Conservation (phyloP, 2,888 invertebrate species). For the Amblyjoppa fuscipennis region DNA sequence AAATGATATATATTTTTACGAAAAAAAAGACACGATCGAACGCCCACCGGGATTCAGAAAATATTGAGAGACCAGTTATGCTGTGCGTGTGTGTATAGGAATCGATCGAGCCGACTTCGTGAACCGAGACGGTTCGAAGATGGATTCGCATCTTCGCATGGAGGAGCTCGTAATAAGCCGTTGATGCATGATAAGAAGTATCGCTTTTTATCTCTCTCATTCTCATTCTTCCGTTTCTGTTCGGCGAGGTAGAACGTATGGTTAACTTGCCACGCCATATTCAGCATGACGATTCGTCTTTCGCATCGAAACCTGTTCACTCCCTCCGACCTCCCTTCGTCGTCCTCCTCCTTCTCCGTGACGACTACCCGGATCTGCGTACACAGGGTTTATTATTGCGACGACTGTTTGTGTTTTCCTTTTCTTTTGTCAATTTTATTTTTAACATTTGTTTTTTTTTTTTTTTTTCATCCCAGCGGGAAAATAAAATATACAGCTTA, state of each 20-base stretch:
- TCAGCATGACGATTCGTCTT: slow-evolving; percentile 63
- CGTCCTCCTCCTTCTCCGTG: background rate
- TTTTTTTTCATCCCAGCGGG: slow-evolving; percentile 1
- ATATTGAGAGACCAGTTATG: background rate
- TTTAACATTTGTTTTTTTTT: background rate
- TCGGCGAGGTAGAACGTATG: slow-evolving; percentile 42
- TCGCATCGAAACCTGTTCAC: slow-evolving; percentile 52
- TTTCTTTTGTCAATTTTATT: background rate
- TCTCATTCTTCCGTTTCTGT: slow-evolving; percentile 23
- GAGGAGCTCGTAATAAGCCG: slow-evolving; percentile 54
- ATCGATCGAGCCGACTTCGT: slow-evolving; percentile 37
- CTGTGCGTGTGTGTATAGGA: slow-evolving; percentile 2
- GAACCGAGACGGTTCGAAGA: slow-evolving; percentile 44
- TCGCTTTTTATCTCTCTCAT: slow-evolving; percentile 26
- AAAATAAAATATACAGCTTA: slow-evolving; percentile 23
- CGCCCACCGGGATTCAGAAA: background rate
- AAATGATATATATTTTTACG: background rate
- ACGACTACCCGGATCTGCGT: slow-evolving; percentile 32
- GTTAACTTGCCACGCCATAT: slow-evolving; percentile 54
- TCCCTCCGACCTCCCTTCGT: background rate
- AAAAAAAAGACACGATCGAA: slow-evolving; percentile 11
- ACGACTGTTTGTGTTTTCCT: slow-evolving; percentile 15
- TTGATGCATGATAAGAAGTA: slow-evolving; percentile 59
- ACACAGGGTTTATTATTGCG: slow-evolving; percentile 34
- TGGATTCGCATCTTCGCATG: slow-evolving; percentile 46